Percentiles rank a stretch among this genome's conserved stretches.
phyloP scores from a whole-genome alignment of 1,140 invertebrate genomes.

The Nephila pilipes region DNA sequence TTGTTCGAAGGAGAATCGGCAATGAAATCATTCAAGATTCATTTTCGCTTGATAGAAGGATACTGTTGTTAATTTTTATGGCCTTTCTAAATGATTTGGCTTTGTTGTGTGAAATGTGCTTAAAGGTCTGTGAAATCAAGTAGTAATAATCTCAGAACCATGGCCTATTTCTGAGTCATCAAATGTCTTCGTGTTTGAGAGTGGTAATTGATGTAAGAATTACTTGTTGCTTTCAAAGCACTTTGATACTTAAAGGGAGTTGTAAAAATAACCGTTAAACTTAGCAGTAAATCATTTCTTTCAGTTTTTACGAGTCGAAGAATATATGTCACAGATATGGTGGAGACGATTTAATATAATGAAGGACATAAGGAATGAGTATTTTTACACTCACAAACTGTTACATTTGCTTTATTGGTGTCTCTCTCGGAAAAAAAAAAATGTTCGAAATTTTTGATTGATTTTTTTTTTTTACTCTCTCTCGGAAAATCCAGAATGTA shows the following conservation, averaged over 20 bases:
- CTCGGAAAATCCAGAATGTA: too few species aligned
- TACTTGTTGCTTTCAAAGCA: not conserved
- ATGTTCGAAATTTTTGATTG: too few species aligned
- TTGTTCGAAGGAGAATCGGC: not conserved
- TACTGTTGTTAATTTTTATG: constrained; percentile 2
- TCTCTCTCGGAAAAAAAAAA: too few species aligned
- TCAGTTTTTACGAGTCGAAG: not conserved
- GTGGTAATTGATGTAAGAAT: not conserved
- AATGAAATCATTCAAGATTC: too few species aligned
- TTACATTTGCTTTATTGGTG: not conserved
- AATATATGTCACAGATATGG: not conserved
- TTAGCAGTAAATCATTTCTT: not conserved
- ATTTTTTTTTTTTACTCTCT: too few species aligned
- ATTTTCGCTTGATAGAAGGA: not conserved
- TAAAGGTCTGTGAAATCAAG: not conserved
- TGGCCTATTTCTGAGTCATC: not conserved
- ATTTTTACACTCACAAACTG: not conserved
- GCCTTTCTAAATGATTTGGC: not conserved
- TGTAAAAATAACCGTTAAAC: not conserved
- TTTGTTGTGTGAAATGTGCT: too few species aligned
- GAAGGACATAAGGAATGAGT: not conserved
- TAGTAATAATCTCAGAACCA: not conserved
- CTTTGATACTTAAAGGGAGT: not conserved
- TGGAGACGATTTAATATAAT: not conserved
- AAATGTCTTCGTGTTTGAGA: not conserved